Evolutionary conservation across 2,888 invertebrate genomes (phyloP).

Genomic region (Trileptium ribeirensis): DNA sequence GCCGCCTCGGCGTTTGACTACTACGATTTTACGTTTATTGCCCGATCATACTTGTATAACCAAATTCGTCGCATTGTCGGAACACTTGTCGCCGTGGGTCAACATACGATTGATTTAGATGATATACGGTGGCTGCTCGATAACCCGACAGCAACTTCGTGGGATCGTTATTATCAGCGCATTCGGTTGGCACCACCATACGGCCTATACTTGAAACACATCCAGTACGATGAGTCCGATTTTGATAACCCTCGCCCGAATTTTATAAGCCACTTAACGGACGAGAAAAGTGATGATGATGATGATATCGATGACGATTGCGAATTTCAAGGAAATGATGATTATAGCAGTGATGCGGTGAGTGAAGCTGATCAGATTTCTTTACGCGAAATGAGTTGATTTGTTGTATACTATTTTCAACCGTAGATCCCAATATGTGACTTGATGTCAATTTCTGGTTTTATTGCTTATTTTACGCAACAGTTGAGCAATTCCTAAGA

Average conservation of each 20-base stretch:
- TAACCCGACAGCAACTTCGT: slow-evolving; percentile 66
- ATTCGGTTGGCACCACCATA: slow-evolving; percentile 59
- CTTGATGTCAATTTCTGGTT: too few relatives aligned
- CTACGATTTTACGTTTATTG: slow-evolving; percentile 55
- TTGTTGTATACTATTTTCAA: too few relatives aligned
- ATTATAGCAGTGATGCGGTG: too few relatives aligned
- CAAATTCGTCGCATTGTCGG: slow-evolving; percentile 74
- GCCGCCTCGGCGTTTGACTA: slow-evolving; percentile 53
- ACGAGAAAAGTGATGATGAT: too few relatives aligned
- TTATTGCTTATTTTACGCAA: too few relatives aligned
- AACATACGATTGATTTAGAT: slow-evolving; percentile 60
- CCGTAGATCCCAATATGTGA: too few relatives aligned
- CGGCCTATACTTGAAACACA: slow-evolving; percentile 67
- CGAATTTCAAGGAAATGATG: too few relatives aligned
- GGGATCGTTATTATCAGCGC: slow-evolving; percentile 58
- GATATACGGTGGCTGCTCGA: slow-evolving; percentile 70
- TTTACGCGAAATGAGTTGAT: too few relatives aligned
- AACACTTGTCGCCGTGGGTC: slow-evolving; percentile 62
- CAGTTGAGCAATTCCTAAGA: too few relatives aligned
- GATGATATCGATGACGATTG: too few relatives aligned
- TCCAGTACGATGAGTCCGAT: slow-evolving; percentile 46
- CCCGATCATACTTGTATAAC: slow-evolving; percentile 68
- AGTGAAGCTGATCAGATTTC: too few relatives aligned
- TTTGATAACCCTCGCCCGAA: background rate
- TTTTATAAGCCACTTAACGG: background rate